Conservation (phyloP, 2,113 vertebrate species). For the Brachypodius melanocephalos region DNA sequence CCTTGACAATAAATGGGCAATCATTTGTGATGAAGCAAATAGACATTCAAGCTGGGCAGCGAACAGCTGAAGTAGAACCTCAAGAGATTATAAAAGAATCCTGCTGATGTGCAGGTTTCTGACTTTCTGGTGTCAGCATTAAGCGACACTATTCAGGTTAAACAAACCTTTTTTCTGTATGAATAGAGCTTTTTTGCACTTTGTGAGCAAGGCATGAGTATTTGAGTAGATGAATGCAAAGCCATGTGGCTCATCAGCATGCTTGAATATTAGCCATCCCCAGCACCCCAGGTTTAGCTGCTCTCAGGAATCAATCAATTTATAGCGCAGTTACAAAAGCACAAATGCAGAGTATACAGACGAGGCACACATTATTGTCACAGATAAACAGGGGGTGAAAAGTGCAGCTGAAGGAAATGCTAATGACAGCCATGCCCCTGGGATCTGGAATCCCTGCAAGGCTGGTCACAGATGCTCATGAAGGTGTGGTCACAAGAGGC, state of each 20-base stretch:
- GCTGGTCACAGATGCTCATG: neutral
- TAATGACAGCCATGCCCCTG: neutral
- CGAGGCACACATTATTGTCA: neutral
- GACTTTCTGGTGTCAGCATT: constrained; percentile 64
- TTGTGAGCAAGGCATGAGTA: constrained; percentile 12
- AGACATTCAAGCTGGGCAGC: constrained; percentile 47
- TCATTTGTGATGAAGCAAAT: constrained; percentile 58
- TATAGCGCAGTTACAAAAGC: neutral
- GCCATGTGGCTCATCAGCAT: neutral
- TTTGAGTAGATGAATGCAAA: neutral
- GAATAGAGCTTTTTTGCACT: constrained; percentile 18
- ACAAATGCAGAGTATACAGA: neutral
- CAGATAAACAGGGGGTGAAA: neutral
- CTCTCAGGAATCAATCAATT: neutral
- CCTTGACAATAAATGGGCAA: constrained; percentile 59
- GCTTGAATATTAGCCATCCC: neutral
- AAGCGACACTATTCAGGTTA: constrained; percentile 46
- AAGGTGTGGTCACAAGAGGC: neutral
- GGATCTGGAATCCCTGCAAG: neutral
- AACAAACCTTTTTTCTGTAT: constrained; percentile 41
- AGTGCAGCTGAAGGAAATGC: neutral
- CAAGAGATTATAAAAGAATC: constrained; percentile 63
- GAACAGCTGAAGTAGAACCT: constrained; percentile 58
- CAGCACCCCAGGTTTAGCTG: neutral
- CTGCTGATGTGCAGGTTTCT: constrained; percentile 67